Percentiles rank a stretch among this genome's conserved stretches.
phyloP scores from a whole-genome alignment of 1,140 invertebrate species.

The Drosophila takahashii region DNA sequence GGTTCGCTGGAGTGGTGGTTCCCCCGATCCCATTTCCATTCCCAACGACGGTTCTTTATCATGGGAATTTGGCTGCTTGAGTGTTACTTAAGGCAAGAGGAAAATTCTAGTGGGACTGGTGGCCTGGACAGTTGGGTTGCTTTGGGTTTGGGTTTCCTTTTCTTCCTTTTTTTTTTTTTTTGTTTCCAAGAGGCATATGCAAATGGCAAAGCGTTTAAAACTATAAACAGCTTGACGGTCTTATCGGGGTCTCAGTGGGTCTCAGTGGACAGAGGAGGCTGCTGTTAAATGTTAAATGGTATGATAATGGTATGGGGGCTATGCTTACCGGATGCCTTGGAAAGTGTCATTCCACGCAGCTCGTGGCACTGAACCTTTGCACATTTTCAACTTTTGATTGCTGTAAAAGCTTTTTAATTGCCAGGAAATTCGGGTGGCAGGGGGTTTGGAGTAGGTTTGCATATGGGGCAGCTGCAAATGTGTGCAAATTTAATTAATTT shows the following conservation, averaged over 20 bases:
- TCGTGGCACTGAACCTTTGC: slow-evolving; percentile 24
- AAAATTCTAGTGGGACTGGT: not conserved
- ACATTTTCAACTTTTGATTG: slow-evolving; percentile 76
- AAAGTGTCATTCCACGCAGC: slow-evolving; percentile 44
- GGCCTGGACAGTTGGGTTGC: no score
- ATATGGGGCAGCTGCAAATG: slow-evolving; percentile 66
- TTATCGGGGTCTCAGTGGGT: slow-evolving; percentile 18
- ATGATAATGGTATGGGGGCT: not conserved
- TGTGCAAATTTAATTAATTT: slow-evolving; percentile 83
- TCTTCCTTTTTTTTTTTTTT: not conserved
- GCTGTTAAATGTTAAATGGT: slow-evolving; percentile 3
- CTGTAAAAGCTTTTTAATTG: slow-evolving; percentile 82
- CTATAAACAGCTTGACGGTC: slow-evolving; percentile 66
- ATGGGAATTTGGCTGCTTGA: slow-evolving; percentile 64
- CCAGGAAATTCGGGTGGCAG: slow-evolving; percentile 20
- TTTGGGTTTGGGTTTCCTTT: not conserved
- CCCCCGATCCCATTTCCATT: not conserved
- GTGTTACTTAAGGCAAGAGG: slow-evolving; percentile 36
- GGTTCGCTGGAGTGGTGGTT: not conserved
- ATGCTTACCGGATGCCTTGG: slow-evolving; percentile 7
- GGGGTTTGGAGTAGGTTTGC: not conserved
- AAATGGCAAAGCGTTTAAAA: slow-evolving; percentile 65
- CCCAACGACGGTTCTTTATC: slow-evolving; percentile 51
- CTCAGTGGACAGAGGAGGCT: not conserved
- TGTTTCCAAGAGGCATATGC: slow-evolving; percentile 36